A percentile compares a stretch with the other conserved stretches of the same genome.
Evolutionary conservation across 2,797 vertebrate genomes (phyloP).

Genomic region (Eulemur coronatus): DNA sequence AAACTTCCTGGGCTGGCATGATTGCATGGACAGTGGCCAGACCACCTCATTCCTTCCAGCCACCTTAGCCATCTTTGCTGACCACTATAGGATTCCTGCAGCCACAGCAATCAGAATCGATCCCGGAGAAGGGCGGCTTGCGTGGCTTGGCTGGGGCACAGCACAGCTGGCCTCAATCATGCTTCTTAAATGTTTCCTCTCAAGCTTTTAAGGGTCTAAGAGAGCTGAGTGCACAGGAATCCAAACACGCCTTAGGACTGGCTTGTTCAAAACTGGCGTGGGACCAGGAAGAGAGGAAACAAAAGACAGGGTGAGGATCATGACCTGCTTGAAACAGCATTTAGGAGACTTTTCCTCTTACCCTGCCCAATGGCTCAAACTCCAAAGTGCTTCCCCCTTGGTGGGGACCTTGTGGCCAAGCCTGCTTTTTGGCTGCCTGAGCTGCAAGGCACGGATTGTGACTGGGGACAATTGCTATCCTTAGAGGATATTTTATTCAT

Average conservation of each 20-base stretch:
- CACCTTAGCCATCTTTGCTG: slow-evolving; percentile 29
- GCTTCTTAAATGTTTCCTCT: slow-evolving; percentile 75
- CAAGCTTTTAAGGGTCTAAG: slow-evolving; percentile 72
- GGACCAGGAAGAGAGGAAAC: slow-evolving; percentile 58
- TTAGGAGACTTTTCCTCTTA: background rate
- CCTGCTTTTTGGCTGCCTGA: background rate
- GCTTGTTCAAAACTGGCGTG: slow-evolving; percentile 70
- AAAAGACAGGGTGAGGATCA: slow-evolving; percentile 60
- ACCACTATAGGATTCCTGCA: background rate
- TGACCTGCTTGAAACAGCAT: slow-evolving; percentile 35
- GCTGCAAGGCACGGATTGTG: slow-evolving; percentile 42
- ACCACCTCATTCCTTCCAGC: slow-evolving; percentile 38
- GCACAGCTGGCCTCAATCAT: slow-evolving; percentile 73
- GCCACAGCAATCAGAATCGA: slow-evolving; percentile 53
- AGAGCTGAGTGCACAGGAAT: slow-evolving; percentile 72
- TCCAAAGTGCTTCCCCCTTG: slow-evolving; percentile 37
- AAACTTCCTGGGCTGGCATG: background rate
- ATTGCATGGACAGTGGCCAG: background rate
- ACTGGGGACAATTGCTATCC: slow-evolving; percentile 57
- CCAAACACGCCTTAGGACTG: slow-evolving; percentile 70
- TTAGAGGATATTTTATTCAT: slow-evolving; percentile 21
- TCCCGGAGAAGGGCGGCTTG: slow-evolving; percentile 46
- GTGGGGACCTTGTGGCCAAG: background rate
- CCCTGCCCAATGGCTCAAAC: background rate
- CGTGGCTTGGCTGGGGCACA: slow-evolving; percentile 55